Evolutionary conservation across 2,888 invertebrate genomes (phyloP).

Genomic region (Drosophila acutilabella): DNA sequence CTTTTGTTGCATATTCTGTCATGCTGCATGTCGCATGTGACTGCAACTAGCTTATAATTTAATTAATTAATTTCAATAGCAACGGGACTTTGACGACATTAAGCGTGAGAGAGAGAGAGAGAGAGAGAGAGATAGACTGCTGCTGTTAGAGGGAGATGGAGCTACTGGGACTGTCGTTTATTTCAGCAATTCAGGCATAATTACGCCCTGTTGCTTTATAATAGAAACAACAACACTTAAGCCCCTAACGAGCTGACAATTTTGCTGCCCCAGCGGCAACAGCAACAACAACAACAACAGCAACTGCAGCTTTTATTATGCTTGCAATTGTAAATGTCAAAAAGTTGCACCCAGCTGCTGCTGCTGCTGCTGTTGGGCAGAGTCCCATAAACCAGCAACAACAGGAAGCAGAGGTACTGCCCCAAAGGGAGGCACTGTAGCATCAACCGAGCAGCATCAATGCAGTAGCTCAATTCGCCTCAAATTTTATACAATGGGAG

Average conservation of each 20-base stretch:
- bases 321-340: constrained; percentile 68
- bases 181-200: constrained; percentile 56
- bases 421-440: constrained; percentile 9
- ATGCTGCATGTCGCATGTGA: constrained; percentile 27
- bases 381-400: constrained; percentile 39
- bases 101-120: neutral
- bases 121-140: neutral
- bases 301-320: constrained; percentile 41
- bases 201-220: constrained; percentile 71
- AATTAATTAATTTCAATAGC: constrained; percentile 75
- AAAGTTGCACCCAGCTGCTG: constrained; percentile 52
- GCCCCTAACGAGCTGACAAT: constrained; percentile 73
- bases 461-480: constrained; percentile 32
- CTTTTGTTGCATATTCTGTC: constrained; percentile 58
- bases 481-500: constrained; percentile 36
- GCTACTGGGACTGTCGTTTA: constrained; percentile 6
- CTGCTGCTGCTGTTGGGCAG: constrained; percentile 25
- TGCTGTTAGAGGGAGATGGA: too few relatives aligned
- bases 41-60: constrained; percentile 66
- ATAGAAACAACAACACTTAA: constrained; percentile 47
- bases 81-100: neutral
- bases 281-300: constrained; percentile 16
- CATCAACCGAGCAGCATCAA: constrained; percentile 5
- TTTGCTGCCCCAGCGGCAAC: constrained; percentile 38
- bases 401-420: constrained; percentile 36